phyloP scores from a whole-genome alignment of 2,888 invertebrate genomes.

The Colostygia pectinataria region DNA sequence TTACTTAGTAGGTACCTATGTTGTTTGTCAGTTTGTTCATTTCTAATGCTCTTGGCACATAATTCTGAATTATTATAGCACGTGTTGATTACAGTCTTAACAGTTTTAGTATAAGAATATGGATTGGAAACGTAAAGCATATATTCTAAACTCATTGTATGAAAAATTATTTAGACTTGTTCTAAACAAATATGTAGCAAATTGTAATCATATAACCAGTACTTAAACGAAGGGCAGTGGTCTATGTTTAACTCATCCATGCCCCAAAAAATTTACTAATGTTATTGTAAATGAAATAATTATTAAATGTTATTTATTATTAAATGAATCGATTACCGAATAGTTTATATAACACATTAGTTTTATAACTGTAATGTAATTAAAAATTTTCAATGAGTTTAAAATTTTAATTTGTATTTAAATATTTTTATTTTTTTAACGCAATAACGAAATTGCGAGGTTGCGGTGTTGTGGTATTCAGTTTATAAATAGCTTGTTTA shows the following conservation, averaged over 20 bases:
- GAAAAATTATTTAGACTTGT: constrained; percentile 53
- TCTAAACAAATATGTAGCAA: constrained; percentile 45
- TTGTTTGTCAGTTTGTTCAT: constrained; percentile 27
- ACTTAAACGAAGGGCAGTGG: constrained; percentile 49
- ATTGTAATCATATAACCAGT: constrained; percentile 40
- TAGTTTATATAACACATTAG: not conserved
- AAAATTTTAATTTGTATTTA: no score
- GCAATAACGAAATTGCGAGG: no score
- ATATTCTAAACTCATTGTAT: constrained; percentile 76
- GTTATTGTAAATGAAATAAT: constrained; percentile 12
- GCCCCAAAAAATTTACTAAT: not conserved
- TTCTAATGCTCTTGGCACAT: constrained; percentile 49
- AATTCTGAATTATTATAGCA: constrained; percentile 45
- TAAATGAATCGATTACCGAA: constrained; percentile 1
- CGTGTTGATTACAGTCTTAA: constrained; percentile 40
- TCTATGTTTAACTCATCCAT: constrained; percentile 22
- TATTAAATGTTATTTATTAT: constrained; percentile 11
- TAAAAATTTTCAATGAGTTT: no score
- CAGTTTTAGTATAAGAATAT: constrained; percentile 34
- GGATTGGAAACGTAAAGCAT: constrained; percentile 65
- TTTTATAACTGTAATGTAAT: constrained; percentile 4
- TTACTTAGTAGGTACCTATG: constrained; percentile 25
- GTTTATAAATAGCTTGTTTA: no score
- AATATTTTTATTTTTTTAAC: no score
- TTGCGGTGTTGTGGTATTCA: no score